These are phyloP conservation scores for Epinephelus coioides DNA, from an alignment of 2,797 vertebrate species.

Conservation along the genomic window DNA sequence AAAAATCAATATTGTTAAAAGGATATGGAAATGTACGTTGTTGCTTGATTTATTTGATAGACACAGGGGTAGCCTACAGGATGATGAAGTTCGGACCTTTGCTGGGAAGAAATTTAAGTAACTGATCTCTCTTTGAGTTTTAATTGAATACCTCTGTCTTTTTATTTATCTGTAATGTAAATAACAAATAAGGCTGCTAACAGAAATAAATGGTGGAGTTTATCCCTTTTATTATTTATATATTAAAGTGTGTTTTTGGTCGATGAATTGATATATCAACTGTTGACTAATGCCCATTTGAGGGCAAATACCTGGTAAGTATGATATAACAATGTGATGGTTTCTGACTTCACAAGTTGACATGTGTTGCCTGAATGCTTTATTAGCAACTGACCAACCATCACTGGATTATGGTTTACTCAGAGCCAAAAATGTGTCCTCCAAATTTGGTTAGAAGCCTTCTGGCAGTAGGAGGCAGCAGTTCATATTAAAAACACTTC, in stretches of 20 bases:
- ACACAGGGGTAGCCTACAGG: no score
- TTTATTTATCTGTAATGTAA: background rate
- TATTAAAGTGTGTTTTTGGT: background rate
- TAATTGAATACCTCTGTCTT: no score
- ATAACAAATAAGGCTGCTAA: background rate
- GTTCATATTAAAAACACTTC: background rate
- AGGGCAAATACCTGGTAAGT: background rate
- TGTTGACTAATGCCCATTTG: background rate
- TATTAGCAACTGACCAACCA: background rate
- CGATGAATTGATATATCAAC: background rate
- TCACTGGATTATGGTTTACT: background rate
- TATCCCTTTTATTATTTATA: background rate
- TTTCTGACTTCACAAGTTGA: background rate
- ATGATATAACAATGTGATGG: background rate
- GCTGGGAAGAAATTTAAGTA: no score
- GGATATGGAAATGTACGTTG: no score
- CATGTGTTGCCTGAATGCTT: background rate
- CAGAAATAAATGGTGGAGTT: background rate
- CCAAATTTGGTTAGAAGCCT: background rate
- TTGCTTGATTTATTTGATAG: no score
- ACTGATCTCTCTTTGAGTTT: no score
- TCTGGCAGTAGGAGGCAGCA: constrained; percentile 5
- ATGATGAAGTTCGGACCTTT: no score
- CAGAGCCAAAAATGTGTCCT: background rate
- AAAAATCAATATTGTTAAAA: no score